Percentiles rank a stretch among this genome's conserved stretches.
Conservation (phyloP, 92 coral and sea anemone species). For the Nematostella vectensis region DNA sequence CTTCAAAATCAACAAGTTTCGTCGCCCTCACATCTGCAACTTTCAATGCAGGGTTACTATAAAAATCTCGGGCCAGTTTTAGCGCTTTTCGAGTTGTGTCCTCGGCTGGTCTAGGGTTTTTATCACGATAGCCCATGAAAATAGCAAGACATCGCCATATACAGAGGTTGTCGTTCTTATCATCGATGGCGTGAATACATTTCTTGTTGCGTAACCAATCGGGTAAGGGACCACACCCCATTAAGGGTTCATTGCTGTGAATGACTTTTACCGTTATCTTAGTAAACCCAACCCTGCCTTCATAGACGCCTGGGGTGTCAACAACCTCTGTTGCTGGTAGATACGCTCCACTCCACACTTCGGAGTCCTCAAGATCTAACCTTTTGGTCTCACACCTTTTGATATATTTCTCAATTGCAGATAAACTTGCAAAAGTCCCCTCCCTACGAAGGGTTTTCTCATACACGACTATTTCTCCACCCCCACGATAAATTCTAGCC, state of each 20-base stretch:
- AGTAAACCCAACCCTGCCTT: conserved; percentile 17
- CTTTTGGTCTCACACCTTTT: conserved; percentile 7
- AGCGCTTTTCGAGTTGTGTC: conserved; percentile 17
- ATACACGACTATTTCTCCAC: conserved; percentile 19
- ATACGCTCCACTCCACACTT: conserved; percentile 21
- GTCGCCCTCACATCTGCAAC: conserved; percentile 5
- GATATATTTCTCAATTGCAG: conserved; percentile 3
- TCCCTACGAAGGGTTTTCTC: conserved; percentile 15
- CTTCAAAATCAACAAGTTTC: conserved; percentile 2
- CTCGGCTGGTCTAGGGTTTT: conserved; percentile 10
- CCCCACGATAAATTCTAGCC: conserved; percentile 16
- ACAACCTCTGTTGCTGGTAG: conserved; percentile 11
- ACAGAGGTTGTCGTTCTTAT: too few relatives aligned
- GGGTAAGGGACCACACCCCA: too few relatives aligned
- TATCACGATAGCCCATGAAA: conserved; percentile 16
- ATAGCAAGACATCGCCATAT: too few relatives aligned
- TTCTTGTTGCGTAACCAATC: too few relatives aligned
- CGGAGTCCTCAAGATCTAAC: conserved; percentile 1
- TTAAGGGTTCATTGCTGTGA: too few relatives aligned
- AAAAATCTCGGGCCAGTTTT: conserved; percentile 10
- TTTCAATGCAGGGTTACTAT: not conserved
- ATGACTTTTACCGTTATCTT: conserved; percentile 8
- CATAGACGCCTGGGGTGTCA: conserved; percentile 18
- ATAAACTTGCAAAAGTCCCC: conserved; percentile 15
- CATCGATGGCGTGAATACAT: too few relatives aligned